Base-by-base conservation (phyloP, 2,113 vertebrate species). In the Rana temporaria region DNA sequence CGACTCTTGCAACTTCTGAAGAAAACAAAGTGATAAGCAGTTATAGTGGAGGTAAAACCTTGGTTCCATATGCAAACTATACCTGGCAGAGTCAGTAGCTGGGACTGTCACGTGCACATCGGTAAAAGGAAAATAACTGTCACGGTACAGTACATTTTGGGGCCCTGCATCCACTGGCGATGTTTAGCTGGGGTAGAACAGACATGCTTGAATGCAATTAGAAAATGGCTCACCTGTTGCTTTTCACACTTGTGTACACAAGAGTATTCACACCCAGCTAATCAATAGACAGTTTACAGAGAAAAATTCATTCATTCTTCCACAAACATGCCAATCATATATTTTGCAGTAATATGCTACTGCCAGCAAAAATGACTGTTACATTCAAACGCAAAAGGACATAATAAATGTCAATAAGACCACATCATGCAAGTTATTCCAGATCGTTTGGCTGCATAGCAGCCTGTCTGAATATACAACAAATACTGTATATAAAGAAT, bases 321-420 rank as follows among this genome's bases (percentile, higher is more conserved):
- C 18, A 63, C 30, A 72, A 81, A 64, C 68, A 81, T 81, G 68
- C 19, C 79, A 81, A 48, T 72, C 67, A 71, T 15, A 16, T 71
- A 56, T 62, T 12, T 34, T 34, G 12, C 20, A 6, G 56, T 59
- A 48, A 48, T 71, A 80, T 81, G 32, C 19, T 22, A 12, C 57
- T 72, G 59, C 64, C 68, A 73, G 0, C 68, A 53, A 11, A 20
- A 34, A 22, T 72, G 30, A 38, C 24, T 34, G 32, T 26, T 32
- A 30, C 22, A 63, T 52, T 24, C n/a, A 81, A 71, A 72, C 7
- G 66, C 17, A 48, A 57, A 24, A 48, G 26, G n/a, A 62, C 55
- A 71, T 52, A 59, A n/a, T 38, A 42, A 20, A 64, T 62, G 59
- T 81, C 57, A 72, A 17, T 20, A 66, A 4, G 38, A 78, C 8